Conservation (phyloP, 2,113 vertebrate genomes). For the Istiophorus platypterus region DNA sequence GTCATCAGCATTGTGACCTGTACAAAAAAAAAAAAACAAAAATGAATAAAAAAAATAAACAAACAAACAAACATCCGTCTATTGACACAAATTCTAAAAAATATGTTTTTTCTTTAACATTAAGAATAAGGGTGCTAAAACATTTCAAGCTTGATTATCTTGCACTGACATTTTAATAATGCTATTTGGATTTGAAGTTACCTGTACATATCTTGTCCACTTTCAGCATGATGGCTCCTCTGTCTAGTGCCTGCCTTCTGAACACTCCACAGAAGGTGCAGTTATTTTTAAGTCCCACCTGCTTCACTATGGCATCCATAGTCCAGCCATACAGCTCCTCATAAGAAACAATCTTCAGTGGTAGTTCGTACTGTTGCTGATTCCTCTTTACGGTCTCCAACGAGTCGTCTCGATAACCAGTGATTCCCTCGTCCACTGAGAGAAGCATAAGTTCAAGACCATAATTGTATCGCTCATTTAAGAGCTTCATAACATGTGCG, state of each 20-base stretch:
- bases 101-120: not conserved
- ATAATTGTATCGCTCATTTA: constrained; percentile 86
- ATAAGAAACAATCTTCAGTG: constrained; percentile 90
- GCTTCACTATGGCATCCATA: constrained; percentile 90
- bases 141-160: not conserved
- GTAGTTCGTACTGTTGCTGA: constrained; percentile 87
- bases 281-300: constrained; percentile 88
- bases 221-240: constrained; percentile 88
- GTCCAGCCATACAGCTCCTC: constrained; percentile 92
- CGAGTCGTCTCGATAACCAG: constrained; percentile 90
- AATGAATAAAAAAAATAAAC: not conserved
- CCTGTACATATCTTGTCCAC: constrained; percentile 92
- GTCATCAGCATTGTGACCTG: constrained; percentile 93
- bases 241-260: constrained; percentile 89
- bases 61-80: not conserved
- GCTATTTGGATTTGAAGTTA: constrained; percentile 44
- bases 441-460: constrained; percentile 87
- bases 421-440: constrained; percentile 92
- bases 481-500: constrained; percentile 88
- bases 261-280: constrained; percentile 95
- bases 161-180: not conserved
- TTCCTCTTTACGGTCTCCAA: constrained; percentile 89
- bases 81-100: not conserved
- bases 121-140: not conserved
- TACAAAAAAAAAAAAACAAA: not conserved